A percentile compares a stretch with the other conserved stretches of the same genome.
phyloP scores from a whole-genome alignment of 53 echinoderm and acorn worm genomes.

The Echinometra lucunter region DNA sequence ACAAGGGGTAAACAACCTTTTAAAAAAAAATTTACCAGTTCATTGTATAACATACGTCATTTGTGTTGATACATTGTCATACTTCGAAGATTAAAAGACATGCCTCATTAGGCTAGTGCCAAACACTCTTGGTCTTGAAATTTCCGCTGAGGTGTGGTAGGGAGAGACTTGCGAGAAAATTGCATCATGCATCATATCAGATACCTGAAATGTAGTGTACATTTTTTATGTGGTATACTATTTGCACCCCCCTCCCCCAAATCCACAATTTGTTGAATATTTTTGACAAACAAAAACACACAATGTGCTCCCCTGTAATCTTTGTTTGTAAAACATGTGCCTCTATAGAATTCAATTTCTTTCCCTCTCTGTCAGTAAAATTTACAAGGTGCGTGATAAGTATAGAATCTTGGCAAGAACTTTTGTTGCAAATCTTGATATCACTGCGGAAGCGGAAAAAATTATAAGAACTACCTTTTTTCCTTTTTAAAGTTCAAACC shows the following conservation, averaged over 20 bases:
- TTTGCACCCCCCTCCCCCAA: too few relatives aligned
- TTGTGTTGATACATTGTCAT: neutral
- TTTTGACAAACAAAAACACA: neutral
- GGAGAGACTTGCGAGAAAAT: neutral
- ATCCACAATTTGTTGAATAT: too few relatives aligned
- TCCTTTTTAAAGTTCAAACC: neutral
- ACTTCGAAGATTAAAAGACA: neutral
- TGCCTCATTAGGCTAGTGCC: neutral
- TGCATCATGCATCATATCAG: neutral
- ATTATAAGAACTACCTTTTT: neutral
- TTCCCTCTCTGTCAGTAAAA: neutral
- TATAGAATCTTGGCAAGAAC: neutral
- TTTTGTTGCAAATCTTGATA: neutral
- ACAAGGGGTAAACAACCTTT: conserved; percentile 1
- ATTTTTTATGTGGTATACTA: too few relatives aligned
- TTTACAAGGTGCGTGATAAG: neutral
- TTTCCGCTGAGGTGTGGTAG: neutral
- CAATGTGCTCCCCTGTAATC: neutral
- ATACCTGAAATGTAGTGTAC: neutral
- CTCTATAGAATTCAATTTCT: neutral
- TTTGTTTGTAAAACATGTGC: neutral
- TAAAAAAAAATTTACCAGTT: conserved; percentile 8
- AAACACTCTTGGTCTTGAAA: neutral
- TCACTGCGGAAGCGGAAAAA: neutral
- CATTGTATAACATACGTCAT: neutral